Percentiles rank a stretch among this genome's conserved stretches.
phyloP scores from a whole-genome alignment of 2,797 vertebrate species.

The Microctenopoma lineatum region DNA sequence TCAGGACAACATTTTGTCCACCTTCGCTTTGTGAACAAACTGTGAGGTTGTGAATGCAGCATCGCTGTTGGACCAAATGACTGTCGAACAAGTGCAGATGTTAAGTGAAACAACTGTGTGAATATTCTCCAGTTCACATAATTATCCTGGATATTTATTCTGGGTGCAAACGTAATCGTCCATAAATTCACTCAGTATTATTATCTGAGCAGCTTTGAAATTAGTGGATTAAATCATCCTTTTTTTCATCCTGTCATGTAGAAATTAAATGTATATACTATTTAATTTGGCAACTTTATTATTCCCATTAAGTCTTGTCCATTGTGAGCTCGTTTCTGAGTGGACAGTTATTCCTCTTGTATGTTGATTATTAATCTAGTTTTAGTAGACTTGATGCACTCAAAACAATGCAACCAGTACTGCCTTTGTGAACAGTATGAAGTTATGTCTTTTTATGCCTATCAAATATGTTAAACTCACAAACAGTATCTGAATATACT shows the following conservation, averaged over 20 bases:
- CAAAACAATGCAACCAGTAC: slow-evolving; percentile 51
- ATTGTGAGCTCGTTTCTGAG: slow-evolving; percentile 1
- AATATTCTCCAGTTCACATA: slow-evolving; percentile 12
- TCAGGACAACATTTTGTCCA: slow-evolving; percentile 78
- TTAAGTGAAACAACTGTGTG: slow-evolving; percentile 22
- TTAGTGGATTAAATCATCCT: slow-evolving; percentile 26
- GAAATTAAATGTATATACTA: slow-evolving; percentile 48
- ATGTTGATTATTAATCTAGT: slow-evolving; percentile 37
- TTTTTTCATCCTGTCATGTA: background rate
- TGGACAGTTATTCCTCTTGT: slow-evolving; percentile 25
- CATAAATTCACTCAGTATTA: slow-evolving; percentile 70
- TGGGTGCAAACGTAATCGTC: background rate
- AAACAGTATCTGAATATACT: slow-evolving; percentile 37
- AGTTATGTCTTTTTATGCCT: slow-evolving; percentile 46
- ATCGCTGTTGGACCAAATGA: slow-evolving; percentile 41
- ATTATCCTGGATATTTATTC: slow-evolving; percentile 8
- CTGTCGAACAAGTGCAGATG: slow-evolving; percentile 27
- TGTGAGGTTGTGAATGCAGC: background rate
- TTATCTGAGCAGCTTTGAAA: slow-evolving; percentile 45
- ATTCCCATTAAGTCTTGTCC: slow-evolving; percentile 25
- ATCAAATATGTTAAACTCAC: slow-evolving; percentile 50
- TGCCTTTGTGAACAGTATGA: slow-evolving; percentile 56
- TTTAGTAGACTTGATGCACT: slow-evolving; percentile 63
- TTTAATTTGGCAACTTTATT: slow-evolving; percentile 31
- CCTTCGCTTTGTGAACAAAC: slow-evolving; percentile 65